Evolutionary conservation across 1,140 invertebrate species (phyloP), one percentile per base, ranked within the genome.

Genomic region (Galleria mellonella): DNA sequence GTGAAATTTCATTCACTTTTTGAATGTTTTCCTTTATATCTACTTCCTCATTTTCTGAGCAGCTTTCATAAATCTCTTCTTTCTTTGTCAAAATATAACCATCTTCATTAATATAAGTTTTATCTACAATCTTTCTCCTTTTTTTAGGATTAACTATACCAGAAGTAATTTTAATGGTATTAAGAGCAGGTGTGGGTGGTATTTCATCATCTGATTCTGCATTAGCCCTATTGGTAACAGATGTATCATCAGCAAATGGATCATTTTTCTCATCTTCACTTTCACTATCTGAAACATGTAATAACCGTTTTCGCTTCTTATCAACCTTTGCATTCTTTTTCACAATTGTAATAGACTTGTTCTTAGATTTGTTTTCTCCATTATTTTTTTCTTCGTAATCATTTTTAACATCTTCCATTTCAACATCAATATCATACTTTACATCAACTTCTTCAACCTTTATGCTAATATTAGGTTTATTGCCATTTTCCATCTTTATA

Each of bases 61-160:
- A 77, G 51, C 76, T 83, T 55, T 83, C 83, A 67, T 82, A 86
- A 4, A 83, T 54, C 62, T 83, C 83, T 50, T 73, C 79, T 51
- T 83, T 83, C 29, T 70, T 79, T 15, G 83, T 86, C 43, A 81
- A 51, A 32, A 86, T 68, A 43, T 72, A 86, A 6, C 82, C 82
- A 52, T 83, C 79, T 48, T 86, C 79, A 75, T 68, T 67, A 15
- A 64, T 78, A 44, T 81, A 86, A 4, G 78, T 83, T 66, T 83
- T 86, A 42, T 86, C 75, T 17, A 86, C 64, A 51, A 86, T 56
- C 39, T 83, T 86, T 57, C 78, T 65, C 36, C 64, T 63, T 43
- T 86, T 86, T 43, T 70, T 83, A 27, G 83, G 78, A 43, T 86
- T 86, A 5, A 77, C 42, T 31, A 83, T 66, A 4, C 74, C 76